Evolutionary conservation across 1,140 invertebrate genomes (phyloP).

Genomic region (Drosophila orena): DNA sequence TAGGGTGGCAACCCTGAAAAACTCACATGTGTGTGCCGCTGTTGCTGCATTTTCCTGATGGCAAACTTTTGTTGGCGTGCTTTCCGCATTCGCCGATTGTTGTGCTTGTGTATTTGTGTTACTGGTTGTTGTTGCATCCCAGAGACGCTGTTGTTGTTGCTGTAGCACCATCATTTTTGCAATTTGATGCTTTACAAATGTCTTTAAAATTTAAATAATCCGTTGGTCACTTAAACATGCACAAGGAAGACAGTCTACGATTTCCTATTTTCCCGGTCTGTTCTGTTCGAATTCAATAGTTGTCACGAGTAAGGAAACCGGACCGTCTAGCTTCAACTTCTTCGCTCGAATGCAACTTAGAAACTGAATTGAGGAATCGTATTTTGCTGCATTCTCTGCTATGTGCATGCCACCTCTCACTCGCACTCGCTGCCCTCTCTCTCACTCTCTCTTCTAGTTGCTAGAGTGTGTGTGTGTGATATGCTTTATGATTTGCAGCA

Average conservation of each 20-base stretch:
- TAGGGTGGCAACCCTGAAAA: slow-evolving; percentile 11
- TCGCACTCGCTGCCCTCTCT: slow-evolving; percentile 1
- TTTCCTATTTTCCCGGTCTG: slow-evolving; percentile 1
- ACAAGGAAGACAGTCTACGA: slow-evolving; percentile 4
- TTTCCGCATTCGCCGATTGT: slow-evolving; percentile 13
- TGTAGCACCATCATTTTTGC: slow-evolving; percentile 76
- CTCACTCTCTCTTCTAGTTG: slow-evolving; percentile 1
- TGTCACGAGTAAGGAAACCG: slow-evolving; percentile 13
- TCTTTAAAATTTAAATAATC: slow-evolving; percentile 1
- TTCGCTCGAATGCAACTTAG: slow-evolving; percentile 71
- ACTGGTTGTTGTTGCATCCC: slow-evolving; percentile 41
- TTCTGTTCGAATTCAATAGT: slow-evolving; percentile 4
- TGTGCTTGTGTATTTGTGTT: slow-evolving; percentile 34
- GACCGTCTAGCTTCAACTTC: slow-evolving; percentile 53
- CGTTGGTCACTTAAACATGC: slow-evolving; percentile 19
- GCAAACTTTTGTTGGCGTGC: slow-evolving; percentile 22
- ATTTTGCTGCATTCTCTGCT: slow-evolving; percentile 49
- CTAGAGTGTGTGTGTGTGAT: slow-evolving; percentile 7
- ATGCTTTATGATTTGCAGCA: slow-evolving; percentile 55
- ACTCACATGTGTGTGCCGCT: slow-evolving; percentile 47
- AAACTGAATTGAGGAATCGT: slow-evolving; percentile 19
- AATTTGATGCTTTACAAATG: slow-evolving; percentile 4
- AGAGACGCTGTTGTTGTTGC: slow-evolving; percentile 65
- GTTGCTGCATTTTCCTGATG: slow-evolving; percentile 13
- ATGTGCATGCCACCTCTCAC: slow-evolving; percentile 23